Conservation (phyloP, 2,113 vertebrate genomes). For the Oncorhynchus nerka region DNA sequence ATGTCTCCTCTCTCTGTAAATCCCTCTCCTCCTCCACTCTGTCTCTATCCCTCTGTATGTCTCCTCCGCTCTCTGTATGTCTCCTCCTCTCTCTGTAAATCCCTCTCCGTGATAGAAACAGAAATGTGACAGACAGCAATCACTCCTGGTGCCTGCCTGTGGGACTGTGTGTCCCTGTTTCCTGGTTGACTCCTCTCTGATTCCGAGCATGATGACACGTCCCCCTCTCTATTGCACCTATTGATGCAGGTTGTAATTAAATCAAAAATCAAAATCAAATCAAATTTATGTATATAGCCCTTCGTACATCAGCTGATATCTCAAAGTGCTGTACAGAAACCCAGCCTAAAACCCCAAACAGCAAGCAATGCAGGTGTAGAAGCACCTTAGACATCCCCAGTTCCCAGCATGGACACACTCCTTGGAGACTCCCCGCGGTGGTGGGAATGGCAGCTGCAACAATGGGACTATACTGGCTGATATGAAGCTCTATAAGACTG, state of each 20-base stretch:
- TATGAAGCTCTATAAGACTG: constrained; percentile 71
- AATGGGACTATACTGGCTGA: constrained; percentile 66
- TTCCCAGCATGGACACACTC: constrained; percentile 51
- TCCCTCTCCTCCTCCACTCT: too few relatives aligned
- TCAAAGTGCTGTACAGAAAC: too few relatives aligned
- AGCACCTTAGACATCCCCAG: constrained; percentile 24
- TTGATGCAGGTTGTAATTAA: constrained; percentile 68
- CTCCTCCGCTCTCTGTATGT: constrained; percentile 27
- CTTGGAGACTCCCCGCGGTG: constrained; percentile 62
- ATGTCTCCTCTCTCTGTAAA: too few relatives aligned
- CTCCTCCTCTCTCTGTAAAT: constrained; percentile 5
- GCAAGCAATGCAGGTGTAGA: too few relatives aligned
- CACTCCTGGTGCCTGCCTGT: not conserved
- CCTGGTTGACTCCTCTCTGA: constrained; percentile 55
- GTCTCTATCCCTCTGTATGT: too few relatives aligned
- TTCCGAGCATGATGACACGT: constrained; percentile 63
- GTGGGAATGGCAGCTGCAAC: constrained; percentile 47
- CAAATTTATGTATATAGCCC: too few relatives aligned
- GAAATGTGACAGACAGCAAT: too few relatives aligned
- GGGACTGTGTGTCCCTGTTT: constrained; percentile 15
- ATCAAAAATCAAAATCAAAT: too few relatives aligned
- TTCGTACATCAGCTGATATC: too few relatives aligned
- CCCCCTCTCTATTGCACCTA: constrained; percentile 58
- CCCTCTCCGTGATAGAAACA: constrained; percentile 16
- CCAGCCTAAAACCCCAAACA: too few relatives aligned